These are phyloP conservation scores for Aptenodytes patagonicus DNA, from an alignment of 2,113 vertebrate species.

Conservation along the genomic window DNA sequence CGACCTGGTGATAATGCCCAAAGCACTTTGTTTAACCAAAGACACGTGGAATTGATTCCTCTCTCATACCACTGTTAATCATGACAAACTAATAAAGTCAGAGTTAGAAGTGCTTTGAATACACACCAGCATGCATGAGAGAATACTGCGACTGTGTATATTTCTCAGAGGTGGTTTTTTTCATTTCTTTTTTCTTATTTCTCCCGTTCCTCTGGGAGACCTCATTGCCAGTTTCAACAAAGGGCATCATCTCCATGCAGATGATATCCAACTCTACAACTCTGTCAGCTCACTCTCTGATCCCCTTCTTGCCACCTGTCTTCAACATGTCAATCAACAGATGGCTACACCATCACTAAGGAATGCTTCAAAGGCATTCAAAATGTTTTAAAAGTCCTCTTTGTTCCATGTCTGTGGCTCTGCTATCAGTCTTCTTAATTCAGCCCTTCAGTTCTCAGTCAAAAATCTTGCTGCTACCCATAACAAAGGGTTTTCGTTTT, in stretches of 20 bases:
- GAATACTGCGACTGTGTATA: neutral
- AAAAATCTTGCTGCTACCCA: neutral
- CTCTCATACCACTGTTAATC: neutral
- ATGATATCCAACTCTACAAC: conserved; percentile 54
- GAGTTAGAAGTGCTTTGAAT: neutral
- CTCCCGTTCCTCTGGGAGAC: neutral
- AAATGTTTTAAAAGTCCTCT: conserved; percentile 59
- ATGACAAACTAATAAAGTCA: neutral
- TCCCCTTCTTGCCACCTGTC: conserved; percentile 61
- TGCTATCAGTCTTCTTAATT: conserved; percentile 46
- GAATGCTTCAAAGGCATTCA: conserved; percentile 65
- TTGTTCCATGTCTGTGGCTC: conserved; percentile 49
- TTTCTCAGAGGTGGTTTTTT: neutral
- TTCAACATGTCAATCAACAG: conserved; percentile 58
- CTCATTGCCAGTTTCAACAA: conserved; percentile 48
- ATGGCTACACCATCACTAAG: conserved; percentile 53
- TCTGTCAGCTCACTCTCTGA: conserved; percentile 51
- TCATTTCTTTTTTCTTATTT: neutral
- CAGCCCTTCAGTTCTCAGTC: neutral
- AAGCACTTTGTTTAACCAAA: neutral
- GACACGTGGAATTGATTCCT: neutral
- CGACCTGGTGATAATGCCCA: neutral
- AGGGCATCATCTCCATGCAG: conserved; percentile 21
- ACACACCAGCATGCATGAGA: neutral
- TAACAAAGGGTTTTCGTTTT: neutral